These are phyloP conservation scores for Pseudopipra pipra DNA, from an alignment of 2,113 vertebrate genomes.

Conservation along the genomic window DNA sequence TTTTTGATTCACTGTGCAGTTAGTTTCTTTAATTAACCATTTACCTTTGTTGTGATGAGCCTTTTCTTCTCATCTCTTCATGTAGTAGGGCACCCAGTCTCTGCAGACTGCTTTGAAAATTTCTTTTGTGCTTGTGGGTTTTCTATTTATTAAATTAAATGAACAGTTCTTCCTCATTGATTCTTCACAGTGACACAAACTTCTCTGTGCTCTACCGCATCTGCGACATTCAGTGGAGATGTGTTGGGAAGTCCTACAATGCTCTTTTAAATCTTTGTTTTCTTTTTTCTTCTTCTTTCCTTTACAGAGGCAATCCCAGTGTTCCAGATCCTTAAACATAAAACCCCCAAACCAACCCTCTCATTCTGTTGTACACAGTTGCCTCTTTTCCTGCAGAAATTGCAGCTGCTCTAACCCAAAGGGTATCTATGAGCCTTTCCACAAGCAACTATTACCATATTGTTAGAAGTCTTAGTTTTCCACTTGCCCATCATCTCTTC, in stretches of 20 bases:
- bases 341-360: fast-evolving
- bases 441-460: background rate
- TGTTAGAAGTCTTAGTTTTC: background rate
- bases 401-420: background rate
- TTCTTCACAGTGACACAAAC: background rate
- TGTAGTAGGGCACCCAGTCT: background rate
- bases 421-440: background rate
- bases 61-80: background rate
- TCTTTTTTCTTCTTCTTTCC: background rate
- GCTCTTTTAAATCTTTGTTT: background rate
- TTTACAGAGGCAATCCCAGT: background rate
- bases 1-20: background rate
- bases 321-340: background rate
- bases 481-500: background rate
- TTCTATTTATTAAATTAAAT: background rate
- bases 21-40: background rate
- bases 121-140: background rate
- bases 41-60: background rate
- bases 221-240: background rate
- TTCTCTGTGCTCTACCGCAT: background rate
- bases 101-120: background rate
- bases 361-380: background rate
- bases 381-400: background rate
- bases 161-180: background rate
- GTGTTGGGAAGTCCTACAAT: background rate